Evolutionary conservation across 2,113 vertebrate genomes (phyloP).

Genomic region (Eidolon helvum): DNA sequence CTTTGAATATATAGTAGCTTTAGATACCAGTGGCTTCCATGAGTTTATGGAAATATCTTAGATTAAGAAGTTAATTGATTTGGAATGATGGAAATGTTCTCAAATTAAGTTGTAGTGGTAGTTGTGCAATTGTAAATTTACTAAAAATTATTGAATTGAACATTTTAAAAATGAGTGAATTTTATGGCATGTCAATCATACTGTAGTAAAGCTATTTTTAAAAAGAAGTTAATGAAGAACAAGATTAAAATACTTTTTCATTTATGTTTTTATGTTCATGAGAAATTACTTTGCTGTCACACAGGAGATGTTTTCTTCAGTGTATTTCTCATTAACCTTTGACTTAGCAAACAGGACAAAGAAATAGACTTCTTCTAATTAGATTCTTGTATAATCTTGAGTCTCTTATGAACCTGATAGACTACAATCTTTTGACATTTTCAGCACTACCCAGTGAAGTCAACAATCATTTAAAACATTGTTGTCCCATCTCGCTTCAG

Average conservation of each 20-base stretch:
- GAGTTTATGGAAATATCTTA: conserved; percentile 45
- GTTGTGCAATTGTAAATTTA: not conserved
- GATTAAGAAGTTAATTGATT: conserved; percentile 45
- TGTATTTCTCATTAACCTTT: conserved; percentile 93
- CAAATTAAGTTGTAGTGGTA: conserved; percentile 17
- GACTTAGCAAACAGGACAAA: conserved; percentile 82
- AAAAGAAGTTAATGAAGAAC: not conserved
- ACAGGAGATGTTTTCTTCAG: conserved; percentile 83
- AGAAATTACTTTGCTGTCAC: conserved; percentile 75
- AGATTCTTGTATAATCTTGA: conserved; percentile 82
- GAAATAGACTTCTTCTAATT: conserved; percentile 83
- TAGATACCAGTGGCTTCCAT: conserved; percentile 18
- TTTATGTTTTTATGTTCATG: conserved; percentile 37
- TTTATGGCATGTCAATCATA: not conserved
- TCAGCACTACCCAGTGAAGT: conserved; percentile 76
- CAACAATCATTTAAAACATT: conserved; percentile 81
- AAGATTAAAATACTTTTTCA: conserved; percentile 46
- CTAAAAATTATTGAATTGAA: not conserved
- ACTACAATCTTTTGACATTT: conserved; percentile 77
- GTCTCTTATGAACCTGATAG: conserved; percentile 79
- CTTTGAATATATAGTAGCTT: conserved; percentile 40
- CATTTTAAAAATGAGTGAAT: conserved; percentile 40
- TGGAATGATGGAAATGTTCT: conserved; percentile 8
- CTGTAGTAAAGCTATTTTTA: not conserved
- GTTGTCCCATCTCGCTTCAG: conserved; percentile 78